These are phyloP conservation scores for Ifrita kowaldi DNA, from an alignment of 2,113 vertebrate genomes.

Conservation along the genomic window DNA sequence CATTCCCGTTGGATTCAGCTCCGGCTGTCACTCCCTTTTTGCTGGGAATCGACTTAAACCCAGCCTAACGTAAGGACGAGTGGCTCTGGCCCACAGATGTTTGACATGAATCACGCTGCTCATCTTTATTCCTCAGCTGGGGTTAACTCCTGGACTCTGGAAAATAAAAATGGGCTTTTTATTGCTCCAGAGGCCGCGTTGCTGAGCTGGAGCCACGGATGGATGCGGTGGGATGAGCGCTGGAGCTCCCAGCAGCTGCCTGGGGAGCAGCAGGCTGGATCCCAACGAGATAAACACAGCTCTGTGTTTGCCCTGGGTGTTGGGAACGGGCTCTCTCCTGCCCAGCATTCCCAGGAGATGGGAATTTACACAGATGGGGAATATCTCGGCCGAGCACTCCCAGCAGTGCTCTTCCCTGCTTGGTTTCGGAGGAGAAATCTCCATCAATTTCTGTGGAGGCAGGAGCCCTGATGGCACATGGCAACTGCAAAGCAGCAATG, in stretches of 20 bases:
- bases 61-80: background rate
- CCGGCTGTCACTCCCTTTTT: background rate
- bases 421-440: background rate
- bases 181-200: background rate
- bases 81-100: conserved; percentile 24
- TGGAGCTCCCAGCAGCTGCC: conserved; percentile 6
- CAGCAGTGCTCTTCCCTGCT: background rate
- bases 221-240: background rate
- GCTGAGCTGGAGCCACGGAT: background rate
- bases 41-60: background rate
- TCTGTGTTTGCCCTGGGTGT: background rate
- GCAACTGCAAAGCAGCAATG: background rate
- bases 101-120: background rate
- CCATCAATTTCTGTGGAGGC: background rate
- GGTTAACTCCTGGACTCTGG: background rate
- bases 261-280: background rate
- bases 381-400: fast-evolving
- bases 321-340: background rate
- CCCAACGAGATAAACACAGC: background rate
- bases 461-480: background rate
- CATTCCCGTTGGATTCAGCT: background rate
- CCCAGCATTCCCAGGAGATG: background rate
- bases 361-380: fast-evolving
- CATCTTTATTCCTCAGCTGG: conserved; percentile 27
- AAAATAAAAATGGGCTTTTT: background rate